Conservation (phyloP, 2,113 vertebrate species). For the Melierax canorus region DNA sequence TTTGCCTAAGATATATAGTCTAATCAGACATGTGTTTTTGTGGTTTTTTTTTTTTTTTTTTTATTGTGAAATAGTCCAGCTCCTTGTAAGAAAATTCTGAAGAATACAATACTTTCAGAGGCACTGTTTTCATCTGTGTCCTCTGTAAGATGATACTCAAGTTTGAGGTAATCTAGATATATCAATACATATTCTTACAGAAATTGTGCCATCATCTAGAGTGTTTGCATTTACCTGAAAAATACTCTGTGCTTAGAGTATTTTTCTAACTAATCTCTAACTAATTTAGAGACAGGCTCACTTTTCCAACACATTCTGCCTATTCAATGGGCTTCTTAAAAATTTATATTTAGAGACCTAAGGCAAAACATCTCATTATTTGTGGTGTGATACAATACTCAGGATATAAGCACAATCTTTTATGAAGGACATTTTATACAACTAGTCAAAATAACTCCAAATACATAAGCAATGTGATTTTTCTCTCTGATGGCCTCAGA, state of each 20-base stretch:
- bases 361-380: background rate
- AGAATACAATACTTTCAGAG: background rate
- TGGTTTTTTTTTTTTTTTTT: too few relatives aligned
- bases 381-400: background rate
- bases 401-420: background rate
- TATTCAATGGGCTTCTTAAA: background rate
- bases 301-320: background rate
- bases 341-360: background rate
- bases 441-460: background rate
- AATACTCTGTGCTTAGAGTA: background rate
- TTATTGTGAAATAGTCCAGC: background rate
- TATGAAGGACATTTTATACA: background rate
- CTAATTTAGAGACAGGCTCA: background rate
- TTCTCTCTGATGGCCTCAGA: background rate
- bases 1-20: background rate
- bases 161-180: background rate
- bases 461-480: background rate
- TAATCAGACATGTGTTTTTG: background rate
- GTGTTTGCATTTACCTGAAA: background rate
- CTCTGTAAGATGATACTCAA: background rate
- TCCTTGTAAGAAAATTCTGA: background rate
- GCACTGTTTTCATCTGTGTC: background rate
- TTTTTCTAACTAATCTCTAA: background rate
- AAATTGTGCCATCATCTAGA: background rate
- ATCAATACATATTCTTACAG: background rate